Evolutionary conservation across 2,888 invertebrate species (phyloP), one percentile per base, ranked within the genome.

Genomic region (Stenichneumon culpator): DNA sequence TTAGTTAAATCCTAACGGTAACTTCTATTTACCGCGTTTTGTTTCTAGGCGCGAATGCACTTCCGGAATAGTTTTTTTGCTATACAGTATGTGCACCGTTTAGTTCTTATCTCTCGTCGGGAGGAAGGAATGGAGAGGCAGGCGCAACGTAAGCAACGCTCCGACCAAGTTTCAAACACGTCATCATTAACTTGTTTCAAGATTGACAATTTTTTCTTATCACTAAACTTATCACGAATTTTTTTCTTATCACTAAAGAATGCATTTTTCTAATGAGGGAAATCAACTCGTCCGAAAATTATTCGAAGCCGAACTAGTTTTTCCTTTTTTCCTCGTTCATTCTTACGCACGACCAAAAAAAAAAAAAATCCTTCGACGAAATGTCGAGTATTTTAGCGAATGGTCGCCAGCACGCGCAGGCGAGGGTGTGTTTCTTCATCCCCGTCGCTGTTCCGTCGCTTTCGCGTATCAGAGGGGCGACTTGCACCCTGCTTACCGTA

Each of bases 341-440:
- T 67, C 36, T 16, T 67, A 0, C 9, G 25, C 25, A 16, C n/a
- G 67, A 19, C 22, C n/a, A 36, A n/a, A 67, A 3, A n/a, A 22
- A 19, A 22, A 16, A n/a, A 22, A 36, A 2, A 16, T 19, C n/a
- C 22, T 36, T 28, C 9, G 14, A 19, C 44, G 22, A 39, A 68
- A 68, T 19, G 36, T 69, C 28, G 60, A 68, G 69, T 32, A 52
- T 36, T n/a, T 47, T 19, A 28, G 74, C 14, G 63, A 75, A 63
- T 7, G 14, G 67, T 39, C n/a, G 54, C 14, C 25, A 32, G 39
- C 68, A 28, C 57, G 52, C 54, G 67, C 14, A 14, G 36, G n/a
- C 69, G 78, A 79, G 78, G 69, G 78, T 57, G 78, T 79, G 78
- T 79, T 69, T 70, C 60, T 28, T 25, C 36, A 69, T 36, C 47